Conservation (phyloP, 2,797 vertebrate genomes). For the Euphonia xanthogaster region DNA sequence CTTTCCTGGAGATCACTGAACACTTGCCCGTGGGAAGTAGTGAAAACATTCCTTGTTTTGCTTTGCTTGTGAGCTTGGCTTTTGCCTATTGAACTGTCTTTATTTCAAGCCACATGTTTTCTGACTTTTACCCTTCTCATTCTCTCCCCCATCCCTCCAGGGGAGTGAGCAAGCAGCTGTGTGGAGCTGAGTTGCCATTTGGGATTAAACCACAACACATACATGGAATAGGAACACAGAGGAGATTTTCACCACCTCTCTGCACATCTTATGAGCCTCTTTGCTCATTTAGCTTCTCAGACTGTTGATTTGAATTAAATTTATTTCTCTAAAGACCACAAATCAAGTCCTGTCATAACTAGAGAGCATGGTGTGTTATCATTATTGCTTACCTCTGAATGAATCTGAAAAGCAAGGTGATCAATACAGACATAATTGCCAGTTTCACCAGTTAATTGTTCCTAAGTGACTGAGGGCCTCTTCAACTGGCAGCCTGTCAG, state of each 20-base stretch:
- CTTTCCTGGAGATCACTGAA: not conserved
- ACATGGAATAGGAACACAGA: not conserved
- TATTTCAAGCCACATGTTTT: not conserved
- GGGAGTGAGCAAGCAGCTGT: accelerated
- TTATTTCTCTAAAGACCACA: conserved; percentile 6
- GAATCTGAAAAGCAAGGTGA: conserved; percentile 7
- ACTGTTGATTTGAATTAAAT: not conserved
- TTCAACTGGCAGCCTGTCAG: not conserved
- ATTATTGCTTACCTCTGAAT: not conserved
- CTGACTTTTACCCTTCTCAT: not conserved
- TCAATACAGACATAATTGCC: conserved; percentile 28
- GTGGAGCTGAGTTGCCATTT: not conserved
- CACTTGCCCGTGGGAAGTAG: not conserved
- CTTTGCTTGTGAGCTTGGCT: not conserved
- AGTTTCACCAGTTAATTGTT: not conserved
- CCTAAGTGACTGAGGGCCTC: not conserved
- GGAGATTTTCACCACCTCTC: not conserved
- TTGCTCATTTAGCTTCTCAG: not conserved
- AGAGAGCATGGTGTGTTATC: not conserved
- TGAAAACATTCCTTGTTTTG: not conserved
- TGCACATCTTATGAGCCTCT: not conserved
- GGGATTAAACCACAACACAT: not conserved
- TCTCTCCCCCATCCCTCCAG: not conserved
- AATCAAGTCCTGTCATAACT: not conserved
- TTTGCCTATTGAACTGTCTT: not conserved